Evolutionary conservation across 2,888 invertebrate genomes (phyloP).

Genomic region (Rhamphomyia laevipes): DNA sequence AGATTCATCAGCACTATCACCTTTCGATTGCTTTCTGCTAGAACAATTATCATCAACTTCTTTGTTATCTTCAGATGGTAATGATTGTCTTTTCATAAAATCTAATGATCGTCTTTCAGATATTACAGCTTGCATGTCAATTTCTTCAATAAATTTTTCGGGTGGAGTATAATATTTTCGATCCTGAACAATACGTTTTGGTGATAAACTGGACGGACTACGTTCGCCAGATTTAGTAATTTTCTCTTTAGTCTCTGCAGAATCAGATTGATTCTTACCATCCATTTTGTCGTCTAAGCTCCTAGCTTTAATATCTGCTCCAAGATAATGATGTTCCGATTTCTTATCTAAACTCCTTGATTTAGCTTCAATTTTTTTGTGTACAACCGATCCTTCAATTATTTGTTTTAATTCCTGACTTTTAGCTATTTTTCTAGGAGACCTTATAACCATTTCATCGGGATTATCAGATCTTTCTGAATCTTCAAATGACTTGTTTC

Average conservation of each 20-base stretch:
- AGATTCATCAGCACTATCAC: conserved; percentile 55
- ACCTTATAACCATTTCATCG: conserved; percentile 42
- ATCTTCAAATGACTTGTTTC: conserved; percentile 50
- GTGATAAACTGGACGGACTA: conserved; percentile 31
- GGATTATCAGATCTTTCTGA: conserved; percentile 44
- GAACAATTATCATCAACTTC: conserved; percentile 24
- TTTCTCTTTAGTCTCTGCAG: conserved; percentile 27
- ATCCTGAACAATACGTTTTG: conserved; percentile 25
- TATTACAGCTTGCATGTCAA: conserved; percentile 49
- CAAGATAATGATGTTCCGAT: conserved; percentile 46
- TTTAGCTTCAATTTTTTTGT: conserved; percentile 49
- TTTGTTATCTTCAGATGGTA: conserved; percentile 39
- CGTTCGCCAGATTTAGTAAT: conserved; percentile 39
- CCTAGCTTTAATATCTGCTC: conserved; percentile 52
- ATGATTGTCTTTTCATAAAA: conserved; percentile 45
- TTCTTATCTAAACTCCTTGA: conserved; percentile 57
- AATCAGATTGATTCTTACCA: conserved; percentile 27
- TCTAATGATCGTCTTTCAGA: conserved; percentile 50
- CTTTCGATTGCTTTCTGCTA: conserved; percentile 39
- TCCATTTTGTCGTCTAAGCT: conserved; percentile 55
- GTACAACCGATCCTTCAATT: conserved; percentile 51
- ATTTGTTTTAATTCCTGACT: conserved; percentile 50
- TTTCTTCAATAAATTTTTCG: conserved; percentile 32
- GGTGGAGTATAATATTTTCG: conserved; percentile 16
- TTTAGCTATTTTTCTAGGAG: conserved; percentile 46